Conservation (phyloP, 1,140 invertebrate species). For the Brachionus koreanus region DNA sequence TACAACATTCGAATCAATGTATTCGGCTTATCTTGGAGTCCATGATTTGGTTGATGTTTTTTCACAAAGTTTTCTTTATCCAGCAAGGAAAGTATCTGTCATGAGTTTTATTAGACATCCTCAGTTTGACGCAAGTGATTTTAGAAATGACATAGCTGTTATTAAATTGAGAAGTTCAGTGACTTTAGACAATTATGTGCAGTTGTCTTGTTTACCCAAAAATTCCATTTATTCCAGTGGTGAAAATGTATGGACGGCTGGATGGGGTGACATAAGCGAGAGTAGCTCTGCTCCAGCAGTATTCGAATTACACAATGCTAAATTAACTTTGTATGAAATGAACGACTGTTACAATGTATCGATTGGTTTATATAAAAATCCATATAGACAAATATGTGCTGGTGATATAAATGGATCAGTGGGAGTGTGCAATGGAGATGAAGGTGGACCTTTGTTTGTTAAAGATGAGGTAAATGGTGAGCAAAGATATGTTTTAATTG, state of each 20-base stretch:
- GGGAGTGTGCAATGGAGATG: background rate
- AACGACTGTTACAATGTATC: background rate
- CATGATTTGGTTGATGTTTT: background rate
- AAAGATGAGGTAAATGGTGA: background rate
- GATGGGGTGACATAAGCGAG: background rate
- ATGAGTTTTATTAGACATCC: background rate
- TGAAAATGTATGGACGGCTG: background rate
- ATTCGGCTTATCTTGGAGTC: background rate
- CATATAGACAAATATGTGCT: constrained; percentile 13
- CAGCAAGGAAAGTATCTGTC: background rate
- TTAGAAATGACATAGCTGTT: constrained; percentile 13
- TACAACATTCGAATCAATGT: constrained; percentile 20
- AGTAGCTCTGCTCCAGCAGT: background rate
- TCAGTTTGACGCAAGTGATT: background rate
- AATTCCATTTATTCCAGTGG: background rate
- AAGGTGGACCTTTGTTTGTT: background rate
- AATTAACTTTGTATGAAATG: background rate
- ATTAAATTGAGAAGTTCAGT: background rate
- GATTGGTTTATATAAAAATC: background rate
- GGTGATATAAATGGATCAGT: background rate
- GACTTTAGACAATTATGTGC: background rate
- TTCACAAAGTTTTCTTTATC: background rate
- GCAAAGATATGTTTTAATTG: background rate
- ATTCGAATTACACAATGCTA: background rate
- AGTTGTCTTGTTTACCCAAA: constrained; percentile 26